A percentile compares a stretch with the other conserved stretches of the same genome.
Conservation (phyloP, 2,797 vertebrate genomes). For the Xiphorhynchus erythropygius region DNA sequence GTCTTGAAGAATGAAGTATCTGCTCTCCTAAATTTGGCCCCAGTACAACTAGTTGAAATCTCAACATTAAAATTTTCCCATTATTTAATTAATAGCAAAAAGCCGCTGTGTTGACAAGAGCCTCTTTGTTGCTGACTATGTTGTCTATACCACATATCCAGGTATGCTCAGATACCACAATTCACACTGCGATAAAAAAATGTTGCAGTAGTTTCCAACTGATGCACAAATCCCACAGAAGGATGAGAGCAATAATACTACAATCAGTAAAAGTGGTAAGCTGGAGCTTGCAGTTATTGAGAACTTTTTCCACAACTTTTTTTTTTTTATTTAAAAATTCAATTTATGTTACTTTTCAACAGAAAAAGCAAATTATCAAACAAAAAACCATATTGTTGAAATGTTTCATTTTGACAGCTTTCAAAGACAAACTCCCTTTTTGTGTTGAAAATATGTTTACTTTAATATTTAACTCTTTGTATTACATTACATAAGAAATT, state of each 20-base stretch:
- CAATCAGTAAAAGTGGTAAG: neutral
- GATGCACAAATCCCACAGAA: neutral
- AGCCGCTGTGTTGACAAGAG: neutral
- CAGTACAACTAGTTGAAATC: neutral
- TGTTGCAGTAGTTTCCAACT: neutral
- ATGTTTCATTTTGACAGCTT: neutral
- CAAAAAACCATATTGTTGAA: neutral
- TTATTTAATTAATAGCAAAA: neutral
- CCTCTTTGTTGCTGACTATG: neutral
- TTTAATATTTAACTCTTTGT: neutral
- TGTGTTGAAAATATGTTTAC: neutral
- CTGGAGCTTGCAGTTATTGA: neutral
- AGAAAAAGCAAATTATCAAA: neutral
- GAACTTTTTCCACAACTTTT: neutral
- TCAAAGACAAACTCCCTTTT: neutral
- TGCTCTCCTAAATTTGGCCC: neutral
- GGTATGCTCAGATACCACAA: neutral
- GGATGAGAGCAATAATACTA: neutral
- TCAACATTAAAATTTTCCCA: neutral
- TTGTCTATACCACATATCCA: neutral
- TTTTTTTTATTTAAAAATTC: neutral
- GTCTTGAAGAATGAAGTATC: neutral
- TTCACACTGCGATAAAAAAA: neutral
- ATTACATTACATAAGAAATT: neutral
- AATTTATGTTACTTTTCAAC: neutral